Evolutionary conservation across 1,140 invertebrate genomes (phyloP), one percentile per base, ranked within the genome.

Genomic region (Globodera rostochiensis): DNA sequence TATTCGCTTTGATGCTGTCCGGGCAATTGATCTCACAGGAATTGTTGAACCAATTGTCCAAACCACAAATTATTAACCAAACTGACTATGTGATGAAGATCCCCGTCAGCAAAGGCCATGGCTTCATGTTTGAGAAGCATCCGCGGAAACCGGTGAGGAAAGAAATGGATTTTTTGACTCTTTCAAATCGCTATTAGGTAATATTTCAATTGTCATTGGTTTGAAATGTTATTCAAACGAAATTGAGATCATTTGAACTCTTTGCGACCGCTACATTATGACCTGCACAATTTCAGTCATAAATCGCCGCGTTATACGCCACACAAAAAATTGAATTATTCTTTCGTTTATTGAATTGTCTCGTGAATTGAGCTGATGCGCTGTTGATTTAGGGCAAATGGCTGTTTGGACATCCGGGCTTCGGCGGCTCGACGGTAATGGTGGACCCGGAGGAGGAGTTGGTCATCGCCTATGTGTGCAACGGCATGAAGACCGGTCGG

Each of bases 51-150:
- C 76, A 77, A 46, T 77, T 88, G 60, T 71, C 60, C 36, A n/a
- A 46, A 21, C 87, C 87, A 2, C 77, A 87, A 74, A 79, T 88
- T 19, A 50, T 82, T 13, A 71, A 74, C 60, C 79, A 81, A 46
- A 46, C 79, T 11, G 87, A 88, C 71, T 82, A 75, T 69, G 84
- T 85, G 6, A 57, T 88, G 7, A 77, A 78, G 57, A 82, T 84
- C 13, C 87, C 87, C 8, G 53, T 89, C 45, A 75, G 80, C 15
- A 88, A 88, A 78, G 87, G 87, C 11, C 77, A 87, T 73, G 87
- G 87, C 13, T 88, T 88, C 76, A 77, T 88, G 75, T 89, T 87
- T 77, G 87, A 88, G 73, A 79, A 74, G 66, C 87, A 88, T 77
- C 87, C 87, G 46, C 36, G 36, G n/a, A 82, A 86, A 50, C 15